These are phyloP conservation scores for Linnaemya tessellans DNA, from an alignment of 2,888 invertebrate species.

Conservation along the genomic window DNA sequence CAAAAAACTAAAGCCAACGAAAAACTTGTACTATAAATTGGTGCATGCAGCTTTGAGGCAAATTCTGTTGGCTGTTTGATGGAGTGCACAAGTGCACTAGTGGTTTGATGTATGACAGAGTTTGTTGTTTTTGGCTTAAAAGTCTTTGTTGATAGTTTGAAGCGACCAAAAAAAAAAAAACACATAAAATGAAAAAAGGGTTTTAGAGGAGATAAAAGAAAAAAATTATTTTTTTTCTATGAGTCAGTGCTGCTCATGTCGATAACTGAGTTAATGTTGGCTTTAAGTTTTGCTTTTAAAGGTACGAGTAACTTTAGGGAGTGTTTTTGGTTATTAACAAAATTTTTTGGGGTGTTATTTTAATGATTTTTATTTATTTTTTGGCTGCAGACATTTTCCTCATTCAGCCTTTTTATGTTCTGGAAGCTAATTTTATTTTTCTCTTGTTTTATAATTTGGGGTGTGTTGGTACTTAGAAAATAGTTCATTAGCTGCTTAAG, in stretches of 20 bases:
- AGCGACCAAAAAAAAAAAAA: background rate
- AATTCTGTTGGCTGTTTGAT: conserved; percentile 46
- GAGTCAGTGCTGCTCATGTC: conserved; percentile 6
- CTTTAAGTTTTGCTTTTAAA: conserved; percentile 1
- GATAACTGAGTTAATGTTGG: conserved; percentile 26
- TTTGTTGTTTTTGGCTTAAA: conserved; percentile 26
- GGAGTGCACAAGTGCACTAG: conserved; percentile 62
- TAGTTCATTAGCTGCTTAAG: background rate
- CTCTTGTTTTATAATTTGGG: conserved; percentile 3
- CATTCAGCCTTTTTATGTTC: background rate
- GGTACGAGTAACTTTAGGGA: conserved; percentile 21
- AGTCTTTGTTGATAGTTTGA: conserved; percentile 22
- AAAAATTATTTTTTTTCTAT: background rate
- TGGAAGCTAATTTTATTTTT: background rate
- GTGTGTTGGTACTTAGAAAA: conserved; percentile 21
- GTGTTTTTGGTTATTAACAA: conserved; percentile 27
- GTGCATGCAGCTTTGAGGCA: conserved; percentile 64
- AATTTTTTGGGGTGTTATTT: conserved; percentile 49
- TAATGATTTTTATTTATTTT: background rate
- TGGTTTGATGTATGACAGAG: conserved; percentile 57
- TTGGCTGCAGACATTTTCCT: conserved; percentile 45
- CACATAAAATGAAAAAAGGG: background rate
- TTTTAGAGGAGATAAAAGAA: conserved; percentile 16
- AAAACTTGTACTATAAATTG: conserved; percentile 62
- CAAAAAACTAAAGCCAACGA: conserved; percentile 10